Percentiles rank a stretch among this genome's conserved stretches.
phyloP scores from a whole-genome alignment of 1,140 invertebrate species.

The Samia ricini region DNA sequence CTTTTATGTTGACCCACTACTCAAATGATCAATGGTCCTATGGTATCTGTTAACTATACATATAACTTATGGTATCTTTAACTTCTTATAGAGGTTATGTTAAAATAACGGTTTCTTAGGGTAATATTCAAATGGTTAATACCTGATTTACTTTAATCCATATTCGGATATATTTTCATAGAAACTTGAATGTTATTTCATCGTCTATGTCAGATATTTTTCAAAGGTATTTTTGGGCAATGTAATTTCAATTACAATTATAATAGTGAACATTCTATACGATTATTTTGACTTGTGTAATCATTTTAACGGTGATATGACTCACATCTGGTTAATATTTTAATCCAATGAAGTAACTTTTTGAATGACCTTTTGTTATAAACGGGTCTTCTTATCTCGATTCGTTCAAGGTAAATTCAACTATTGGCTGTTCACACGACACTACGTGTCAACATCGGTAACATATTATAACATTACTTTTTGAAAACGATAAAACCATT shows the following conservation, averaged over 20 bases:
- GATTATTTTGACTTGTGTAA: background rate
- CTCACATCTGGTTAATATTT: background rate
- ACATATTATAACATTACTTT: constrained; percentile 6
- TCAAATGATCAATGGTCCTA: background rate
- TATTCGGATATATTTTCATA: too few species aligned
- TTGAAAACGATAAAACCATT: background rate
- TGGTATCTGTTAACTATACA: background rate
- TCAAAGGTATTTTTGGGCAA: too few species aligned
- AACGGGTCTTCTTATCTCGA: constrained; percentile 9
- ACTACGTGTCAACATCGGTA: background rate
- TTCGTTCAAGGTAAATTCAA: constrained; percentile 12
- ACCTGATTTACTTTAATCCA: too few species aligned
- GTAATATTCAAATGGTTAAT: too few species aligned
- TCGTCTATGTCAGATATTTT: too few species aligned
- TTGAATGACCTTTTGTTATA: constrained; percentile 2
- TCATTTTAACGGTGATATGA: background rate
- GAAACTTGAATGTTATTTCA: too few species aligned
- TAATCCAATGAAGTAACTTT: constrained; percentile 8
- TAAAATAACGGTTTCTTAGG: background rate
- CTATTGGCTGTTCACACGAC: constrained; percentile 10
- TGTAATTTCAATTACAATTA: too few species aligned
- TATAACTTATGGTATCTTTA: background rate
- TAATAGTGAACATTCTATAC: background rate
- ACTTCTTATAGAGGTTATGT: background rate
- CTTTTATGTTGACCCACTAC: background rate